Conservation (phyloP, 2,888 invertebrate species). For the Eilema caniola region DNA sequence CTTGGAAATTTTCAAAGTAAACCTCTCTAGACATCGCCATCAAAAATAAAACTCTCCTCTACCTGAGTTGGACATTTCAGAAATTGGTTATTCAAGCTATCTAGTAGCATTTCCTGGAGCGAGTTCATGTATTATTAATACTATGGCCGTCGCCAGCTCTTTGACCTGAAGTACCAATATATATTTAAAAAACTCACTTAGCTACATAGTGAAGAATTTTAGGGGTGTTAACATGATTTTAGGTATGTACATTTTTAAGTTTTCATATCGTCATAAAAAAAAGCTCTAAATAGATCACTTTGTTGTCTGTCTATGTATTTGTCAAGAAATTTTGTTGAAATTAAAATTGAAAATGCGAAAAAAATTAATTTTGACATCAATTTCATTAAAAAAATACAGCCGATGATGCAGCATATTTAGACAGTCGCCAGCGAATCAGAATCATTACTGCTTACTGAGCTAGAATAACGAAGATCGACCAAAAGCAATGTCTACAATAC, state of each 20-base stretch:
- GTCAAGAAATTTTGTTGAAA: no score
- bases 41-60: constrained; percentile 49
- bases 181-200: constrained; percentile 59
- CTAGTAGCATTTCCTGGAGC: constrained; percentile 46
- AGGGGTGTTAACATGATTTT: neutral
- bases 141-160: constrained; percentile 47
- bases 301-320: no score
- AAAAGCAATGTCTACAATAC: no score
- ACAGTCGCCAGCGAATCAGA: no score
- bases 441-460: no score
- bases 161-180: constrained; percentile 62
- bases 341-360: no score
- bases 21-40: constrained; percentile 33
- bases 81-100: constrained; percentile 64
- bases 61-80: constrained; percentile 61
- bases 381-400: no score
- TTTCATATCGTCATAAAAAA: neutral
- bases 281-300: no score
- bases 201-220: constrained; percentile 37
- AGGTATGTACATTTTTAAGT: neutral
- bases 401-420: no score
- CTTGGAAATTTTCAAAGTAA: constrained; percentile 39
- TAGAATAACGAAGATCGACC: no score
- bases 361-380: no score
- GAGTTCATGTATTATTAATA: constrained; percentile 68